Conservation (phyloP, 1,140 invertebrate species). For the Drosophila equinoxialis region DNA sequence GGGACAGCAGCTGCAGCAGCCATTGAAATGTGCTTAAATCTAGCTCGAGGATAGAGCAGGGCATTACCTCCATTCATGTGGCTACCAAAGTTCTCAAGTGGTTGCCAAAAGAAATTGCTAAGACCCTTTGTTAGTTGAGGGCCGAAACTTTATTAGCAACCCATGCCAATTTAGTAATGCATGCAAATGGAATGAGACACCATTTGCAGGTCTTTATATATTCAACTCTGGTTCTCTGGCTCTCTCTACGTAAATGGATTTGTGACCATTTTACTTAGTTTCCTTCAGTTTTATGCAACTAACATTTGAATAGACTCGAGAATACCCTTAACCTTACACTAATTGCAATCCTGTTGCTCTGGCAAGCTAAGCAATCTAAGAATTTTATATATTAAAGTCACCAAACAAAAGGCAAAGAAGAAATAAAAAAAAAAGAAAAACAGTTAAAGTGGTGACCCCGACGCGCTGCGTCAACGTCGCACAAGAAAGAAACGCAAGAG, state of each 20-base stretch:
- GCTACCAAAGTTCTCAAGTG: constrained; percentile 1
- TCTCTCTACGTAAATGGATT: neutral
- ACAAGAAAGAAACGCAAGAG: neutral
- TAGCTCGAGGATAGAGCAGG: neutral
- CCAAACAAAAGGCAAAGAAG: neutral
- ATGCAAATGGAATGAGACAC: neutral
- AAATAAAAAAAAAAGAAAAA: neutral
- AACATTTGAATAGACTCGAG: neutral
- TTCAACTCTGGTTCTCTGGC: too few relatives aligned
- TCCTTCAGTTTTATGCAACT: too few relatives aligned
- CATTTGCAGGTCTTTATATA: neutral
- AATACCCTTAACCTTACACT: neutral
- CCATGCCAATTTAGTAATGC: neutral
- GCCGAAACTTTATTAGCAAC: neutral
- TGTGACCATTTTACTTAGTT: neutral
- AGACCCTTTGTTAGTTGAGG: neutral
- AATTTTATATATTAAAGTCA: constrained; percentile 1
- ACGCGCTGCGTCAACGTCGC: neutral
- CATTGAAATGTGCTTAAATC: constrained; percentile 4
- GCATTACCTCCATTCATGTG: neutral
- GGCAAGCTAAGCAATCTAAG: neutral
- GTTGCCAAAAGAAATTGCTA: neutral
- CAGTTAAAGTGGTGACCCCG: constrained; percentile 12
- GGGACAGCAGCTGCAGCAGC: neutral
- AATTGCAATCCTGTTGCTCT: neutral